A percentile compares a stretch with the other conserved stretches of the same genome.
These are phyloP conservation scores for Acronicta psi DNA, from an alignment of 2,888 invertebrate species.

Conservation along the genomic window DNA sequence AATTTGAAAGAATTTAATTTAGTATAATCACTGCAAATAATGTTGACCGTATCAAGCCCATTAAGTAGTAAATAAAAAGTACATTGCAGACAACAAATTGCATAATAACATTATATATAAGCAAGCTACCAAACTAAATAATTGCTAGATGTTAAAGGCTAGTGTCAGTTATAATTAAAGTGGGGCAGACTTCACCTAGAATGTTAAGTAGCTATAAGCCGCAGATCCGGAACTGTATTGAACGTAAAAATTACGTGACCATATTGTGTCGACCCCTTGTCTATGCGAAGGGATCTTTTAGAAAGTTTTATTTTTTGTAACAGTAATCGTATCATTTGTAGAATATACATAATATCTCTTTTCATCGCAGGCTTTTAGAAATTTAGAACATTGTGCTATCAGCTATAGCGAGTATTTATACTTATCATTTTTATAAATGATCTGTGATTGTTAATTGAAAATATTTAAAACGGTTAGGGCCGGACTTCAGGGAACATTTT, in stretches of 20 bases:
- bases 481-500: too few species aligned
- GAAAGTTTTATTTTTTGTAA: slow-evolving; percentile 31
- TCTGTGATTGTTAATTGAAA: too few species aligned
- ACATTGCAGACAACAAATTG: slow-evolving; percentile 2
- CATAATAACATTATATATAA: slow-evolving; percentile 13
- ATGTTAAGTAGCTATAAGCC: slow-evolving; percentile 73
- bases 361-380: too few species aligned
- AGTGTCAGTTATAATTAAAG: slow-evolving; percentile 63
- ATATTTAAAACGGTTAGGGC: too few species aligned
- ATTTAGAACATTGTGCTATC: background rate
- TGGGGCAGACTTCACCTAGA: slow-evolving; percentile 72
- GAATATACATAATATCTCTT: too few species aligned
- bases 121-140: slow-evolving; percentile 29
- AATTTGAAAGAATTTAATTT: too few species aligned
- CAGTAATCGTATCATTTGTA: background rate
- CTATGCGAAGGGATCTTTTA: slow-evolving; percentile 19
- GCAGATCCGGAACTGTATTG: slow-evolving; percentile 64
- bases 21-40: too few species aligned
- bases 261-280: slow-evolving; percentile 49
- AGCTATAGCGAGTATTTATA: background rate
- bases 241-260: slow-evolving; percentile 68
- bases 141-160: slow-evolving; percentile 44
- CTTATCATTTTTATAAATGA: too few species aligned
- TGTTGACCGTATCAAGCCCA: too few species aligned
- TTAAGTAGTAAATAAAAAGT: too few species aligned